These are phyloP conservation scores for Polia nebulosa DNA, from an alignment of 2,888 invertebrate species.

Conservation along the genomic window DNA sequence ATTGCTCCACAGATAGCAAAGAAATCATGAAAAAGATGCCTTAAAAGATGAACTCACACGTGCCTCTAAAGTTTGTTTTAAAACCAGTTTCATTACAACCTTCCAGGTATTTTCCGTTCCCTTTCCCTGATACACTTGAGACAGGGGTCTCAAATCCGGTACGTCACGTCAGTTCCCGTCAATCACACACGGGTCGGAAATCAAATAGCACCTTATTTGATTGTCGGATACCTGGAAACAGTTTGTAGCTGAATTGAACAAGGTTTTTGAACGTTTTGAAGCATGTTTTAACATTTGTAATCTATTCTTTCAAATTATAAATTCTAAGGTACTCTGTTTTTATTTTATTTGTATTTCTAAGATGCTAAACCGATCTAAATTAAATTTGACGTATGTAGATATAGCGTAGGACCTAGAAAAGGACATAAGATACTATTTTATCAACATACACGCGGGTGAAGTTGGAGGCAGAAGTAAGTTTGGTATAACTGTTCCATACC, in stretches of 20 bases:
- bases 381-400: too few species aligned
- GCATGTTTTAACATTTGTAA: too few species aligned
- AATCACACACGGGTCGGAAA: slow-evolving; percentile 41
- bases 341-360: too few species aligned
- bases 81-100: not conserved
- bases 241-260: not conserved
- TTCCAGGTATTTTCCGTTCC: slow-evolving; percentile 1
- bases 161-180: slow-evolving; percentile 30
- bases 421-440: too few species aligned
- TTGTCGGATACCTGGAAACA: slow-evolving; percentile 5
- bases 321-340: too few species aligned
- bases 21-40: not conserved
- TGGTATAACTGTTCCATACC: not conserved
- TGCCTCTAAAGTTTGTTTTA: not conserved
- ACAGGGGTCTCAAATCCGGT: slow-evolving; percentile 36
- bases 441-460: too few species aligned
- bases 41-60: not conserved
- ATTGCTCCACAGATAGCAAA: not conserved
- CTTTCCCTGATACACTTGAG: not conserved
- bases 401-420: too few species aligned
- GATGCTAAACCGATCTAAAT: too few species aligned
- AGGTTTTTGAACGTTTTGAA: slow-evolving; percentile 1
- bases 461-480: too few species aligned
- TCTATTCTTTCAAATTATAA: too few species aligned
- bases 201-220: slow-evolving; percentile 32